These are phyloP conservation scores for Eupeodes latifasciatus DNA, from an alignment of 2,888 invertebrate species.

Conservation along the genomic window DNA sequence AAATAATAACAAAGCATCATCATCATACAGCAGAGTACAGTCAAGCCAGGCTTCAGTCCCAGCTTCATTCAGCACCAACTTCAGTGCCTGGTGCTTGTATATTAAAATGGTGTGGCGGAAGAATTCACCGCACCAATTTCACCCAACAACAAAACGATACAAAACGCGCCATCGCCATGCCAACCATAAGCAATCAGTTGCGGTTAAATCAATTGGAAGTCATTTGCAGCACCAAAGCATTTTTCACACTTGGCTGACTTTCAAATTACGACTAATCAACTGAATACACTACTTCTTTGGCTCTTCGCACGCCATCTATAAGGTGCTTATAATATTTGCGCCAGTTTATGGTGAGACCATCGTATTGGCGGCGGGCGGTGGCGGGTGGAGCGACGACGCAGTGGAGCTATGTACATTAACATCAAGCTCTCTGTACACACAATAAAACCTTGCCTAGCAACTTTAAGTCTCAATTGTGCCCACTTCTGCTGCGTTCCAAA, in stretches of 20 bases:
- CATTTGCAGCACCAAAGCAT: conserved; percentile 62
- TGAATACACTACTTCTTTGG: conserved; percentile 19
- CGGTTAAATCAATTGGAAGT: conserved; percentile 71
- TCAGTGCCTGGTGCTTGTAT: not conserved
- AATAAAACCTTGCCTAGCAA: conserved; percentile 33
- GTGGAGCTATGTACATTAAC: not conserved
- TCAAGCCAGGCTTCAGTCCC: not conserved
- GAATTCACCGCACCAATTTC: conserved; percentile 57
- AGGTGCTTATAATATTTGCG: conserved; percentile 22
- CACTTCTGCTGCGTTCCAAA: conserved; percentile 6
- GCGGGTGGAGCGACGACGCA: too few relatives aligned
- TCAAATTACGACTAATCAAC: conserved; percentile 54
- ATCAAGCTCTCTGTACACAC: conserved; percentile 9
- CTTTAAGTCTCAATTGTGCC: conserved; percentile 41
- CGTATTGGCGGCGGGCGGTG: too few relatives aligned
- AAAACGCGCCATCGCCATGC: conserved; percentile 28
- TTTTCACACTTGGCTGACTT: conserved; percentile 70
- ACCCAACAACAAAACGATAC: conserved; percentile 38
- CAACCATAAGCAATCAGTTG: conserved; percentile 47
- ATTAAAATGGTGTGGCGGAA: conserved; percentile 44
- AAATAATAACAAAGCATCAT: conserved; percentile 61
- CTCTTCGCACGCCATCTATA: conserved; percentile 43
- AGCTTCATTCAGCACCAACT: not conserved
- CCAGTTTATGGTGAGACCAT: conserved; percentile 13
- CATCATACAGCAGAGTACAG: conserved; percentile 12